Percentiles rank a stretch among this genome's conserved stretches.
Evolutionary conservation across 1,140 invertebrate species (phyloP).

Genomic region (Drosophila busckii): DNA sequence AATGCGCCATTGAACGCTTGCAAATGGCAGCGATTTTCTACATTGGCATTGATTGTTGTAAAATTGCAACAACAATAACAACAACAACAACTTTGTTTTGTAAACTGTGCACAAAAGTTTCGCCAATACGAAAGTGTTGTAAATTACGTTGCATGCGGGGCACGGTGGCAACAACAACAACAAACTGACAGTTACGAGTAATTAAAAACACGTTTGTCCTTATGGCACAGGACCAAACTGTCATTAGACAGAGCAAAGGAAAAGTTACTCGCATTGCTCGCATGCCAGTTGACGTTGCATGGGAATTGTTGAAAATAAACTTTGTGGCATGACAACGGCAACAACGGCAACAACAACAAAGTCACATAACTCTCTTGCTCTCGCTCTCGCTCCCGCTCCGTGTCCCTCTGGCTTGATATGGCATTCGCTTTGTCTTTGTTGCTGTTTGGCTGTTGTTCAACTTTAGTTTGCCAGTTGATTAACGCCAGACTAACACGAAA

Average conservation of each 20-base stretch:
- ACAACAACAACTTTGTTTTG: conserved; percentile 18
- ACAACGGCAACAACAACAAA: conserved; percentile 27
- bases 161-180: conserved; percentile 6
- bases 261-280: conserved; percentile 59
- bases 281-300: conserved; percentile 51
- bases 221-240: conserved; percentile 24
- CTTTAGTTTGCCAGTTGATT: conserved; percentile 55
- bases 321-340: conserved; percentile 50
- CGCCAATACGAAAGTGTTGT: conserved; percentile 30
- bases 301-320: conserved; percentile 69
- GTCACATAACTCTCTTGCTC: conserved; percentile 57
- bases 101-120: conserved; percentile 7
- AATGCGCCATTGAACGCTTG: conserved; percentile 76
- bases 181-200: conserved; percentile 57
- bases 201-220: conserved; percentile 75
- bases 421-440: conserved; percentile 29
- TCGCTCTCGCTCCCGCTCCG: conserved; percentile 25
- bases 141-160: conserved; percentile 20
- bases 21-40: conserved; percentile 62
- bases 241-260: conserved; percentile 20
- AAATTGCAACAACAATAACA: conserved; percentile 19
- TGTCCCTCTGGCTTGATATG: conserved; percentile 4
- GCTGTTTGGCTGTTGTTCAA: conserved; percentile 31
- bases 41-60: conserved; percentile 33
- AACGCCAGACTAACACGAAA: conserved; percentile 62